A percentile compares a stretch with the other conserved stretches of the same genome.
Conservation (phyloP, 2,797 vertebrate species). For the Sebastolobus alascanus region DNA sequence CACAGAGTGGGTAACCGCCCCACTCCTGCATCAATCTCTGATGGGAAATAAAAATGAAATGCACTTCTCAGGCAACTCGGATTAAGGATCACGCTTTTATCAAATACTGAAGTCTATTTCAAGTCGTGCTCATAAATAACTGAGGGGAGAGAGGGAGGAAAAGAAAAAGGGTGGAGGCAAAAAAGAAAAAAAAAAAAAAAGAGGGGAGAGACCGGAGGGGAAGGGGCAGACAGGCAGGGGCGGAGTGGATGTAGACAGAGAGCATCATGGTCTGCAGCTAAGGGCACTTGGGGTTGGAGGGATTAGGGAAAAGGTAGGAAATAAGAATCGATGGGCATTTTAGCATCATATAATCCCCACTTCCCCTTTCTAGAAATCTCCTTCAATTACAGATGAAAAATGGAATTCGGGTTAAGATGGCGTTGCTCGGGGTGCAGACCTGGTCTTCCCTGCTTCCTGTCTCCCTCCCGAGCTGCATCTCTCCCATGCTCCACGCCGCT, state of each 20-base stretch:
- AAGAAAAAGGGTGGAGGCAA: conserved; percentile 38
- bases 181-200: conserved; percentile 13
- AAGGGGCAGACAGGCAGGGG: conserved; percentile 29
- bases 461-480: conserved; percentile 8
- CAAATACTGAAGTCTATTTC: conserved; percentile 86
- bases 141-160: conserved; percentile 62
- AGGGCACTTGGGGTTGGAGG: conserved; percentile 61
- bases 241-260: conserved; percentile 44
- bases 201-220: conserved; percentile 27
- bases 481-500: conserved; percentile 39
- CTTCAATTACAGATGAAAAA: conserved; percentile 59
- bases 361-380: conserved; percentile 57
- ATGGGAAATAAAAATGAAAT: conserved; percentile 84
- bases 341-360: conserved; percentile 58
- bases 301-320: conserved; percentile 62
- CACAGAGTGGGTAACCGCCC: conserved; percentile 69
- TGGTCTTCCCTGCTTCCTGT: conserved; percentile 31
- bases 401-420: conserved; percentile 35
- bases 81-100: conserved; percentile 85
- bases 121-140: conserved; percentile 84
- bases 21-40: conserved; percentile 76
- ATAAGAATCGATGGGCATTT: conserved; percentile 60
- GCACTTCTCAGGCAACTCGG: conserved; percentile 81
- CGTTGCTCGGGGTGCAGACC: conserved; percentile 28
- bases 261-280: conserved; percentile 53